These are phyloP conservation scores for Stichodactyla helianthus DNA, from an alignment of 64 coral and sea anemone species.

Conservation along the genomic window DNA sequence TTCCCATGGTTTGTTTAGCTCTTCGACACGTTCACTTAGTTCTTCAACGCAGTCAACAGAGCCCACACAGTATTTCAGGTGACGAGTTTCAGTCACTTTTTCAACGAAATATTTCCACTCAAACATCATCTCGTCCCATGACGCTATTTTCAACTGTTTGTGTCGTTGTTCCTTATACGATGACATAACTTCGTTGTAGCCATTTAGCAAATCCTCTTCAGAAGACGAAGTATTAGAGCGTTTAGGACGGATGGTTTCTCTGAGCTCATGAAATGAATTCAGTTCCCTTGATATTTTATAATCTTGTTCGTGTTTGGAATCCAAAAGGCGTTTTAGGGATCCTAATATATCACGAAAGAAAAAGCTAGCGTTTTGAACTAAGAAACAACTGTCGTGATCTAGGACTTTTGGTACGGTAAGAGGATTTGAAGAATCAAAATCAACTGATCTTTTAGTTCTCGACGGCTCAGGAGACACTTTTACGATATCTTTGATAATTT, in stretches of 20 bases:
- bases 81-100: background rate
- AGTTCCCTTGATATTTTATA: background rate
- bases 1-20: constrained; percentile 20
- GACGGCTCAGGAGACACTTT: background rate
- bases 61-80: constrained; percentile 24
- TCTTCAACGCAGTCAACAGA: constrained; percentile 32
- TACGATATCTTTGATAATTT: background rate
- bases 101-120: constrained; percentile 37
- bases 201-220: background rate
- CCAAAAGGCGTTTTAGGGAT: background rate
- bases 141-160: background rate
- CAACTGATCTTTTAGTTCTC: background rate
- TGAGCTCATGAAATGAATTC: background rate
- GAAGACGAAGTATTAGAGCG: background rate
- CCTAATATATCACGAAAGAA: background rate
- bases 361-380: constrained; percentile 2
- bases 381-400: background rate
- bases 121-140: constrained; percentile 27
- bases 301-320: background rate
- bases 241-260: background rate
- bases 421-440: background rate
- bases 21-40: background rate
- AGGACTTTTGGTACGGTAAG: background rate
- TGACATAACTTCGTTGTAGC: background rate
- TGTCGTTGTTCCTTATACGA: background rate